Evolutionary conservation across 2,113 vertebrate species (phyloP).

Genomic region (Ptyas mucosa): DNA sequence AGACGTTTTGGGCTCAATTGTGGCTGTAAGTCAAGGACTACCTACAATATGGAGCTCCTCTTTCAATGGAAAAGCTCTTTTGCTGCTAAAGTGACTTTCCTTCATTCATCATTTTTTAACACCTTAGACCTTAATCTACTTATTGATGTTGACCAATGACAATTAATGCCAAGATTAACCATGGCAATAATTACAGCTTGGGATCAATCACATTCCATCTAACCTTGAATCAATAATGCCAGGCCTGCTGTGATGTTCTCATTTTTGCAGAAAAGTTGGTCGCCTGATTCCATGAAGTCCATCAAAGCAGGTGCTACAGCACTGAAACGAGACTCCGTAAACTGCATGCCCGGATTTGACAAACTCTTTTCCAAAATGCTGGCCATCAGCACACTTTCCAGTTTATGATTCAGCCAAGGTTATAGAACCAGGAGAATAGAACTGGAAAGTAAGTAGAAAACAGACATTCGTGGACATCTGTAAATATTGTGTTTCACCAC

Average conservation of each 20-base stretch:
- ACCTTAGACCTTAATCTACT: background rate
- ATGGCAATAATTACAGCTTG: too few relatives aligned
- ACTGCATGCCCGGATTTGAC: background rate
- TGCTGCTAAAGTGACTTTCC: background rate
- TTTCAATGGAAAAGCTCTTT: background rate
- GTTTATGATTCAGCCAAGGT: background rate
- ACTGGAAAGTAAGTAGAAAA: background rate
- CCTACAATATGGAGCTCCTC: background rate
- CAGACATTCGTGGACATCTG: background rate
- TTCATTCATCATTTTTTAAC: background rate
- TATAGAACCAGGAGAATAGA: background rate
- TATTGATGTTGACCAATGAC: background rate
- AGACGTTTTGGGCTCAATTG: too few relatives aligned
- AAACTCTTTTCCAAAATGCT: background rate
- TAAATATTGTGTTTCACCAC: background rate
- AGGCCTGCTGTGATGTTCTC: background rate
- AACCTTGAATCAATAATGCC: background rate
- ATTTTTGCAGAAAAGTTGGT: background rate
- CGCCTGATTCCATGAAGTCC: background rate
- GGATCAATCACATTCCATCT: background rate
- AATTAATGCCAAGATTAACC: too few relatives aligned
- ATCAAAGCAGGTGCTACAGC: background rate
- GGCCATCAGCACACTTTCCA: background rate
- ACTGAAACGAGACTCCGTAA: background rate
- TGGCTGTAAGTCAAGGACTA: too few relatives aligned